These are phyloP conservation scores for Apus apus DNA, from an alignment of 2,113 vertebrate genomes.

Conservation along the genomic window DNA sequence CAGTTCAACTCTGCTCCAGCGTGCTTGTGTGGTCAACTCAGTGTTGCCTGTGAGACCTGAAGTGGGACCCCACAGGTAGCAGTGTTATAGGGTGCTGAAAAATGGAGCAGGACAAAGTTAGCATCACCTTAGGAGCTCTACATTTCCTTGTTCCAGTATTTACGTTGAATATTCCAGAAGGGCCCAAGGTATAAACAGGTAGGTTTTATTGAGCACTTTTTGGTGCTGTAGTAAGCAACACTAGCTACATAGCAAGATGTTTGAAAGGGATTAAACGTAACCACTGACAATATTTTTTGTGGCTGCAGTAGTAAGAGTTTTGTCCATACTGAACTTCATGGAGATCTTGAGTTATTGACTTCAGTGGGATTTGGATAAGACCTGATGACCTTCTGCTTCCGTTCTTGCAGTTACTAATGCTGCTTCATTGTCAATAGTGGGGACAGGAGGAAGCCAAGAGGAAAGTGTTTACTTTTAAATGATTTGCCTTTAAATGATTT, in stretches of 20 bases:
- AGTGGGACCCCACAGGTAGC: not conserved
- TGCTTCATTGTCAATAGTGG: not conserved
- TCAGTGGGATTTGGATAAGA: not conserved
- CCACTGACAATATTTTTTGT: not conserved
- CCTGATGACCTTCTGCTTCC: not conserved
- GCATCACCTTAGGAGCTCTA: not conserved
- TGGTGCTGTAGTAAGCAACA: not conserved
- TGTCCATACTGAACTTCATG: not conserved
- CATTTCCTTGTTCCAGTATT: not conserved
- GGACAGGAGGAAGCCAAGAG: not conserved
- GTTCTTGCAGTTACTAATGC: not conserved
- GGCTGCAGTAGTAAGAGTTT: not conserved
- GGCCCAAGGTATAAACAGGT: not conserved
- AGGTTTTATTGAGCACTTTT: not conserved
- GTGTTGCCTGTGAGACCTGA: not conserved
- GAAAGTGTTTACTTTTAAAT: not conserved
- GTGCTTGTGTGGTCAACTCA: not conserved
- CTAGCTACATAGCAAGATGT: not conserved
- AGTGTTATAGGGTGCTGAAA: not conserved
- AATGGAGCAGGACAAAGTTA: not conserved
- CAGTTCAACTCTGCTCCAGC: not conserved
- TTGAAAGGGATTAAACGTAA: not conserved
- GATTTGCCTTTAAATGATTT: not conserved
- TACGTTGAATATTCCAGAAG: not conserved
- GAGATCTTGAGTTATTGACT: not conserved